Base-by-base conservation (phyloP, 2,888 invertebrate genomes). In the Smittia sp. region DNA sequence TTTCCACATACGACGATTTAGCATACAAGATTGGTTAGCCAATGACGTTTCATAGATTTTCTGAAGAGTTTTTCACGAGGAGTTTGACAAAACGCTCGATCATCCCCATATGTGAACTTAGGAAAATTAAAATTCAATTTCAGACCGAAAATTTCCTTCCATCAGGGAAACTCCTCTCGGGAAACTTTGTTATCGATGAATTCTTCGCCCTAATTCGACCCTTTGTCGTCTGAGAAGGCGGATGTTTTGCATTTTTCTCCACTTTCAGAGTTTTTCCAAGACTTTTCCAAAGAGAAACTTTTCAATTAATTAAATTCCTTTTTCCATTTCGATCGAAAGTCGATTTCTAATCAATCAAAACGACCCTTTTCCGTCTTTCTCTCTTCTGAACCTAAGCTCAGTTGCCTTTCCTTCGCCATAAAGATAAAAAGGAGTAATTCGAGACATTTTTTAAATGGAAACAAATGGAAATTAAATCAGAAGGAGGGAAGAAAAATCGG, bases 381-480 rank as follows among this genome's bases (percentile, higher is more conserved):
- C 46, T 46, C 11, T 7, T 11, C 46, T 46, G 2, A 46, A 3
- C 11, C 15, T n/a, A 46, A 46, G 11, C n/a, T 15, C n/a, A 3
- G 2, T 46, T 46, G 2, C n/a, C 15, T 46, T 2, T 46, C 46
- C n/a, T n/a, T 2, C 15, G 3, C 2, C n/a, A 46, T 46, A 46
- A 46, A 46, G 46, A 46, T 46, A n/a, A 46, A 46, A 46, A 65
- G 32, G 24, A 65, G 65, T 27, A 65, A 65, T 32, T 65, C 20
- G 65, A 65, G 65, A 66, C 66, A 39, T 66, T 66, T 66, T 65
- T 63, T 63, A 1, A n/a, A 63, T 63, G 62, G 24, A 63, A 63
- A 22, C 15, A 63, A 63, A 63, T 63, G 62, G 62, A 63, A 63
- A 63, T 63, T 63, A 63, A 63, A 63, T 63, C 25, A 62, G 13